Base-by-base conservation (phyloP, 2,888 invertebrate genomes). In the Slavum lentiscoides region DNA sequence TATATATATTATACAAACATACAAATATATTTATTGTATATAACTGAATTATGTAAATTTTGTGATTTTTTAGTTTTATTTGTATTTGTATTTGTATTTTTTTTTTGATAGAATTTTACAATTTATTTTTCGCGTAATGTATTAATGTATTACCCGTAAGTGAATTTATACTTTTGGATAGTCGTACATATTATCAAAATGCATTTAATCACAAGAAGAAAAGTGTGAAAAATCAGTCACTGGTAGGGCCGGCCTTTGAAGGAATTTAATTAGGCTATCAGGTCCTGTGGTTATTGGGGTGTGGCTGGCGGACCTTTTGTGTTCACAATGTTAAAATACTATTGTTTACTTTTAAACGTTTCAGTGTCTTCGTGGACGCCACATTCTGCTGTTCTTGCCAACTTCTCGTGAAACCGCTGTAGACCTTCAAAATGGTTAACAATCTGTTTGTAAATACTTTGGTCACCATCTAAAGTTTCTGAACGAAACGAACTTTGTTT, bases 331-430 rank as follows among this genome's bases (percentile, higher is more conserved):
- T 67, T 58, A 75, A 75, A 75, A 75, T 67, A 75, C 67, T 43
- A 59, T 75, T 75, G 43, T 67, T 75, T 75, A 75, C 75, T 75
- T 75, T 67, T 39, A 39, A 43, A 67, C 67, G 67, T 75, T 67
- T 67, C 43, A 58, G 58, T 19, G 75, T 58, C 58, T 23, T 59
- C 23, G 55, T 13, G 17, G 39, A 58, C 30, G 75, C 58, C 75
- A 75, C 39, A 59, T 75, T 75, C 58, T 58, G 58, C 39, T 43
- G 39, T 75, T 67, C 58, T 37, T n/a, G 13, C 9, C 58, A 75
- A 58, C 58, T 67, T 23, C 23, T 58, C 43, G 58, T 58, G 67
- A 13, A 59, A 39, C 23, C 19, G 43, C n/a, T 75, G 67, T 43
- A 75, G 43, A 58, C 67, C 75, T 43, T 67, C 58, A 23, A 75